A percentile compares a stretch with the other conserved stretches of the same genome.
phyloP scores from a whole-genome alignment of 2,888 invertebrate genomes.

The Rhopalosiphum nymphaeae region DNA sequence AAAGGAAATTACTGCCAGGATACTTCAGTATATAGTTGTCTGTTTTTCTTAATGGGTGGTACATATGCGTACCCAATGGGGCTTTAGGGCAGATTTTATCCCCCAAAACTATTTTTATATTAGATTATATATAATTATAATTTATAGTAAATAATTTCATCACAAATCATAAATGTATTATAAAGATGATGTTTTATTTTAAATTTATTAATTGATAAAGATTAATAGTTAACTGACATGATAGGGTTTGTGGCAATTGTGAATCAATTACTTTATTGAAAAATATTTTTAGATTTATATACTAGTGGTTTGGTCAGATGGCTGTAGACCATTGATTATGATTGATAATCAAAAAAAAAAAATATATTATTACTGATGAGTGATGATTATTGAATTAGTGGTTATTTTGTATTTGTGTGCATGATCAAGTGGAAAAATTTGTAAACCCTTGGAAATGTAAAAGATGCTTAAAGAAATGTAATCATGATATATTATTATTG shows the following conservation, averaged over 20 bases:
- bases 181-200: not conserved
- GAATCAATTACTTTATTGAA: not conserved
- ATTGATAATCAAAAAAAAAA: not conserved
- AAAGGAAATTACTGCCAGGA: not conserved
- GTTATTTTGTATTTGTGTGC: not conserved
- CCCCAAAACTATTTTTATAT: no score
- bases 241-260: not conserved
- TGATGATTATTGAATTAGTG: not conserved
- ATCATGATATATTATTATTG: not conserved
- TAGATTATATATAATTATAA: not conserved
- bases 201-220: not conserved
- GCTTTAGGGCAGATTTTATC: not conserved
- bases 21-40: not conserved
- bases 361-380: no score
- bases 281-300: not conserved
- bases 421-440: not conserved
- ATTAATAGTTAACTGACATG: not conserved
- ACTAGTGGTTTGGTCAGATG: not conserved
- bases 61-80: not conserved
- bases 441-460: accelerated
- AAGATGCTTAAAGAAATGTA: no score
- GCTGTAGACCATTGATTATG: not conserved
- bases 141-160: not conserved
- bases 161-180: not conserved
- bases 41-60: not conserved